Percentiles rank a stretch among this genome's conserved stretches.
These are phyloP conservation scores for Caradrina clavipalpis DNA, from an alignment of 2,888 invertebrate genomes.

Conservation along the genomic window DNA sequence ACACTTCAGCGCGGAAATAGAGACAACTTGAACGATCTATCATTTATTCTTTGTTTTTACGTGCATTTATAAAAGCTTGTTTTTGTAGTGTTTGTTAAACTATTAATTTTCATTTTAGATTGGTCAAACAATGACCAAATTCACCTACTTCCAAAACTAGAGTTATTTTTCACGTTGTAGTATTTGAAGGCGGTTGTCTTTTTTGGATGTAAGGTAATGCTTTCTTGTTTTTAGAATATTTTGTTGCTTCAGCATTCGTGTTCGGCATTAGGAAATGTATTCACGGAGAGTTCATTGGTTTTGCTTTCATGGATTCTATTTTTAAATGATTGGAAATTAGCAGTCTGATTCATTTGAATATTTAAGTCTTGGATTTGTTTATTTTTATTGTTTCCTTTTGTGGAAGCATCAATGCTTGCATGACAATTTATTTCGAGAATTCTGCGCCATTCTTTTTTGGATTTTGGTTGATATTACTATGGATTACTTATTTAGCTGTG, in stretches of 20 bases:
- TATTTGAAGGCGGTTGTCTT: too few species aligned
- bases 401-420: not conserved
- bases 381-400: not conserved
- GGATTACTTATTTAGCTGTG: not conserved
- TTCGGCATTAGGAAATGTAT: conserved; percentile 29
- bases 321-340: conserved; percentile 26
- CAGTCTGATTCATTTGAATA: conserved; percentile 22
- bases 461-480: not conserved
- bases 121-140: too few species aligned
- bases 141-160: too few species aligned
- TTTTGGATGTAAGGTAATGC: too few species aligned
- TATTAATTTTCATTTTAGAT: too few species aligned
- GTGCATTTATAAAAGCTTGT: too few species aligned
- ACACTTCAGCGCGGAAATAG: too few species aligned
- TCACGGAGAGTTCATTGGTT: conserved; percentile 13
- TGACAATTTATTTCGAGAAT: not conserved
- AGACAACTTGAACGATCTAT: too few species aligned
- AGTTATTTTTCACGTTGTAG: too few species aligned
- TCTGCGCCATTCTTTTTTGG: not conserved
- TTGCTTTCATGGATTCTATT: conserved; percentile 22
- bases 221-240: conserved; percentile 25
- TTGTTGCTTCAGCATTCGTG: conserved; percentile 29
- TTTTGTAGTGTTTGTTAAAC: too few species aligned
- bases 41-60: too few species aligned
- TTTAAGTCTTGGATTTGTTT: not conserved